Evolutionary conservation across 1,140 invertebrate species (phyloP).

Genomic region (Chelonus insularis): DNA sequence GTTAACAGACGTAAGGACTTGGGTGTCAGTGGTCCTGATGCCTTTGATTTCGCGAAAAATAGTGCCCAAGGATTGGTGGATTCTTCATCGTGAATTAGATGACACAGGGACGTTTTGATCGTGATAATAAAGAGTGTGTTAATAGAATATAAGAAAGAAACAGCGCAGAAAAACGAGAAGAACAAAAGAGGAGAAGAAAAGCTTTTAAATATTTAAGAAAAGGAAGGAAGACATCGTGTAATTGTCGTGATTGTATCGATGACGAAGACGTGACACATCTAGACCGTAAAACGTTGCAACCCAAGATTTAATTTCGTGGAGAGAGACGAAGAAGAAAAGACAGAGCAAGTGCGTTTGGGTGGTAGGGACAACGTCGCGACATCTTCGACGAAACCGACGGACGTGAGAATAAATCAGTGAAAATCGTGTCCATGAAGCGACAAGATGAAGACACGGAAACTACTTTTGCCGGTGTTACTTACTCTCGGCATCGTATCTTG

Average conservation of each 20-base stretch:
- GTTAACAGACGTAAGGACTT: neutral
- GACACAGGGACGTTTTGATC: slow-evolving; percentile 13
- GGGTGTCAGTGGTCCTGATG: slow-evolving; percentile 1
- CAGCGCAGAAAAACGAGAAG: neutral
- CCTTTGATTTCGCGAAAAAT: neutral
- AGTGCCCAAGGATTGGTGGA: neutral
- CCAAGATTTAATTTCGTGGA: neutral
- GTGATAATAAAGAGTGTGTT: neutral
- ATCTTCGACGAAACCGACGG: slow-evolving; percentile 13
- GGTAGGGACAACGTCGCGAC: slow-evolving; percentile 27
- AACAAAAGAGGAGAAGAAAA: neutral
- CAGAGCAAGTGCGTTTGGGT: neutral
- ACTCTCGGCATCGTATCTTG: slow-evolving; percentile 25
- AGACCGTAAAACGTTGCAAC: neutral
- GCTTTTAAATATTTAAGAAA: neutral
- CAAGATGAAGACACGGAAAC: slow-evolving; percentile 43
- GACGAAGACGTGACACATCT: slow-evolving; percentile 11
- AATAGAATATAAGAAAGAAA: neutral
- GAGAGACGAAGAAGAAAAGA: slow-evolving; percentile 1
- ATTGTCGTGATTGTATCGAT: too few relatives aligned
- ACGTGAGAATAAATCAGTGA: slow-evolving; percentile 32
- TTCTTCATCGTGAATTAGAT: slow-evolving; percentile 11
- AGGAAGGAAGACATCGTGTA: neutral
- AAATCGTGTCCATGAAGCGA: slow-evolving; percentile 40
- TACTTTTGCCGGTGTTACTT: slow-evolving; percentile 33